Evolutionary conservation across 2,888 invertebrate genomes (phyloP), one percentile per base, ranked within the genome.

Genomic region (Laothoe populi): DNA sequence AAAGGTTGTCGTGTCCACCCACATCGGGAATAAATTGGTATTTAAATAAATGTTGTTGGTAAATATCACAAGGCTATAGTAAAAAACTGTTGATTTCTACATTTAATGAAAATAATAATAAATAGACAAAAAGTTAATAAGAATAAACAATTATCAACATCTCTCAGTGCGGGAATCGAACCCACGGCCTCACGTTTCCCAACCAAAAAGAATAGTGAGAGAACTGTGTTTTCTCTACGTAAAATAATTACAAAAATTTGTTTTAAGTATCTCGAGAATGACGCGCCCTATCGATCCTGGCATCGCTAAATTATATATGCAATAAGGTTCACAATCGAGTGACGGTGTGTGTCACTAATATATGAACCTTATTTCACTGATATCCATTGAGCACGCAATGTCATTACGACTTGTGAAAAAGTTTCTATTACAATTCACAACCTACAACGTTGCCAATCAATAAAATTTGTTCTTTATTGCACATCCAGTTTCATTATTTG

Each of bases 1-100:
- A 35, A 53, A 53, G 53, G 53, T 53, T 53, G 49, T 4, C 31
- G 49, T 53, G 53, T 53, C 35, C 53, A 53, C 53, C 53, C 53
- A 53, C 53, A 19, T 59, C 19, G 19, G 46, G 31, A 46, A 23
- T 46, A 21, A 24, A 59, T 45, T 46, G n/a, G 35, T 16, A 35
- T 23, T 21, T 11, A 45, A 23, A 59, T 59, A 45, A 11, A 45
- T 11, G 21, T 31, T 19, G 35, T 10, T 53, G 31, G 19, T 53
- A 53, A 35, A 53, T 53, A 53, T 53, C 4, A 19, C 53, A 53
- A 53, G 53, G 53, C 19, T 53, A 19, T 19, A 19, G 35, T 53
- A 19, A 13, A 13, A 38, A 19, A 10, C 11, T 10, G 8, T 16
- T 48, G 19, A 26, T 49, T 49, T 31, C 31, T 31, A 16, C 1